phyloP scores from a whole-genome alignment of 2,888 invertebrate species.

The Ernsta delagoae region DNA sequence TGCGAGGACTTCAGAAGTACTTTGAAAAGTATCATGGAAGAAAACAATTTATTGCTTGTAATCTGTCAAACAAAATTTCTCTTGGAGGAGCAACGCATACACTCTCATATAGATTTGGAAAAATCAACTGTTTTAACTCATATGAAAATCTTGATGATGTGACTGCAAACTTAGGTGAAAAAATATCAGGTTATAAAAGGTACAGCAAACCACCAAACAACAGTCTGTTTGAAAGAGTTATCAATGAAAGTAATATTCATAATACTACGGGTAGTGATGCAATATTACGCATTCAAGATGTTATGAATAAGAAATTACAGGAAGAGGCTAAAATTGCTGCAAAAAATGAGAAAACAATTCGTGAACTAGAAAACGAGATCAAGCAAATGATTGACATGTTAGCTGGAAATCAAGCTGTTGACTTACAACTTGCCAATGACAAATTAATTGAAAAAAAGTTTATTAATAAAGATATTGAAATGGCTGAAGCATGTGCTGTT shows the following conservation, averaged over 20 bases:
- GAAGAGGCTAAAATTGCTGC: conserved; percentile 74
- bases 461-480: conserved; percentile 64
- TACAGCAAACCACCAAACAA: conserved; percentile 62
- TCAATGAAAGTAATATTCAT: conserved; percentile 70
- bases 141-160: conserved; percentile 82
- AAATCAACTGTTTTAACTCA: conserved; percentile 81
- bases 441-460: conserved; percentile 62
- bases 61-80: conserved; percentile 82
- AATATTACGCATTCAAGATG: conserved; percentile 73
- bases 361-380: conserved; percentile 76
- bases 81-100: conserved; percentile 84
- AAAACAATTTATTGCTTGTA: conserved; percentile 86
- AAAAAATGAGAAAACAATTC: conserved; percentile 69
- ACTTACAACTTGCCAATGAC: conserved; percentile 61
- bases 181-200: conserved; percentile 76
- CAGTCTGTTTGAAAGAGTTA: conserved; percentile 73
- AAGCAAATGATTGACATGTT: conserved; percentile 75
- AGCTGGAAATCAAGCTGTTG: conserved; percentile 67
- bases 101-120: conserved; percentile 86
- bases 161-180: conserved; percentile 83
- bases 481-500: conserved; percentile 72
- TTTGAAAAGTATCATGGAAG: conserved; percentile 81
- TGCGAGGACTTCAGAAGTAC: conserved; percentile 85
- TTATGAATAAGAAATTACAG: conserved; percentile 68
- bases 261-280: conserved; percentile 70